phyloP scores from a whole-genome alignment of 1,140 invertebrate genomes.

The Zaprionus gabonicus region DNA sequence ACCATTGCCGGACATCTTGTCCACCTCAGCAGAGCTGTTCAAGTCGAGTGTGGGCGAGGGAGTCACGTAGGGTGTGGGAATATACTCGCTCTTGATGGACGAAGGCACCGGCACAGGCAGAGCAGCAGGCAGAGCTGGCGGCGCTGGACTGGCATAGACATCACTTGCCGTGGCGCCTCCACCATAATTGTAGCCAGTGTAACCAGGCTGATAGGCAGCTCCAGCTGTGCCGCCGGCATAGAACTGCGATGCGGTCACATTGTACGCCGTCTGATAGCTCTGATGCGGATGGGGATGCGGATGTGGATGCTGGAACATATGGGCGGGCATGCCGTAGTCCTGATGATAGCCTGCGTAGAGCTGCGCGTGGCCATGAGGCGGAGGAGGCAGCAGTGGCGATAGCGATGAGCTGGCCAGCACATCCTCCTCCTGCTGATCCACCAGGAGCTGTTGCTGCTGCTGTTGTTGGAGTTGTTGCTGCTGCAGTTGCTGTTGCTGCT shows the following conservation, averaged over 20 bases:
- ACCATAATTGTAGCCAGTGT: slow-evolving; percentile 56
- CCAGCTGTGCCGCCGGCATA: slow-evolving; percentile 54
- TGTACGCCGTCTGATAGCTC: slow-evolving; percentile 61
- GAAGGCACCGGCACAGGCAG: slow-evolving; percentile 21
- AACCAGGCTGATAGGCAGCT: slow-evolving; percentile 54
- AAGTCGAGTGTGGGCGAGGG: slow-evolving; percentile 80
- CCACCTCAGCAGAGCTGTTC: slow-evolving; percentile 79
- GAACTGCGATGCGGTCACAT: slow-evolving; percentile 63
- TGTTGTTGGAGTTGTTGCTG: slow-evolving; percentile 14
- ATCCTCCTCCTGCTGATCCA: slow-evolving; percentile 58
- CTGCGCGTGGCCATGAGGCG: slow-evolving; percentile 50
- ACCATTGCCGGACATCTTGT: slow-evolving; percentile 46
- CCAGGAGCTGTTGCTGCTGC: slow-evolving; percentile 34
- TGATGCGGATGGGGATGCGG: slow-evolving; percentile 55
- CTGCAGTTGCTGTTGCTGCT: slow-evolving; percentile 46
- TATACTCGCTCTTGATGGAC: slow-evolving; percentile 73
- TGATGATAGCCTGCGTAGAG: slow-evolving; percentile 59
- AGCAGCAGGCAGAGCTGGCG: background rate
- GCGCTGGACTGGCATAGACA: slow-evolving; percentile 33
- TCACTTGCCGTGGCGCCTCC: slow-evolving; percentile 33
- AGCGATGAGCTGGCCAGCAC: slow-evolving; percentile 37
- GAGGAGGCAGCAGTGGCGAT: slow-evolving; percentile 54
- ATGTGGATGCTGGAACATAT: slow-evolving; percentile 65
- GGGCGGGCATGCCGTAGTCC: slow-evolving; percentile 67
- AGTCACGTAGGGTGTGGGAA: slow-evolving; percentile 80